These are phyloP conservation scores for Trematomus bernacchii DNA, from an alignment of 2,797 vertebrate genomes.

Conservation along the genomic window DNA sequence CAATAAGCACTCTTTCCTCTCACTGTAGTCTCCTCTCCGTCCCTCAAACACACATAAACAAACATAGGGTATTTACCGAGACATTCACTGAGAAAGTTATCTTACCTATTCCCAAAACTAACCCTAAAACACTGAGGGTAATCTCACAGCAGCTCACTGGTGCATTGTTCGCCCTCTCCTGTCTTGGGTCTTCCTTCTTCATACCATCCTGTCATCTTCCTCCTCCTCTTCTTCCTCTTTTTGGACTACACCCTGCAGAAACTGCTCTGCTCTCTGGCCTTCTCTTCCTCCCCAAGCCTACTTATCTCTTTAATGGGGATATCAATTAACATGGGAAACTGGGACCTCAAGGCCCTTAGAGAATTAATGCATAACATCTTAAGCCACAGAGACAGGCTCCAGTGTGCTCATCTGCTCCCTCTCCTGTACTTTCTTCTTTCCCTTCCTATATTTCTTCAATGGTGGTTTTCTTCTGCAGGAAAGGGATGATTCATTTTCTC, in stretches of 20 bases:
- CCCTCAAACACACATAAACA: slow-evolving; percentile 13
- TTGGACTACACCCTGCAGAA: slow-evolving; percentile 51
- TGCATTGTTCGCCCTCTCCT: slow-evolving; percentile 28
- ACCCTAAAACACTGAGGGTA: slow-evolving; percentile 36
- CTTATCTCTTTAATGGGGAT: slow-evolving; percentile 79
- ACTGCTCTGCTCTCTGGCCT: slow-evolving; percentile 61
- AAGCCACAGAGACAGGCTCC: slow-evolving; percentile 57
- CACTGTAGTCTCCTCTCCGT: slow-evolving; percentile 25
- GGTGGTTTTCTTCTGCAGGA: slow-evolving; percentile 38
- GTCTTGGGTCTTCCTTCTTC: slow-evolving; percentile 23
- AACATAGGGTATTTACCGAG: slow-evolving; percentile 15
- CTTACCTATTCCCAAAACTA: slow-evolving; percentile 16
- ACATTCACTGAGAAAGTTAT: not conserved
- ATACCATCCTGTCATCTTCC: slow-evolving; percentile 30
- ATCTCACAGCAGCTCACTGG: slow-evolving; percentile 18
- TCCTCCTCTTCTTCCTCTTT: slow-evolving; percentile 27
- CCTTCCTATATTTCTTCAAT: slow-evolving; percentile 41
- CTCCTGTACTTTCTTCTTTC: slow-evolving; percentile 23
- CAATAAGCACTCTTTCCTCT: slow-evolving; percentile 47
- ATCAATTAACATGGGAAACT: slow-evolving; percentile 79
- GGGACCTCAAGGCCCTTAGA: slow-evolving; percentile 66
- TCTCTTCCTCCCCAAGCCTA: slow-evolving; percentile 49
- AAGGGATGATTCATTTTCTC: slow-evolving; percentile 50
- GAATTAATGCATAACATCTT: slow-evolving; percentile 71
- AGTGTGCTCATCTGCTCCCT: slow-evolving; percentile 49